Conservation (phyloP, 2,888 invertebrate genomes). For the Mesorhabditis spiculigera region DNA sequence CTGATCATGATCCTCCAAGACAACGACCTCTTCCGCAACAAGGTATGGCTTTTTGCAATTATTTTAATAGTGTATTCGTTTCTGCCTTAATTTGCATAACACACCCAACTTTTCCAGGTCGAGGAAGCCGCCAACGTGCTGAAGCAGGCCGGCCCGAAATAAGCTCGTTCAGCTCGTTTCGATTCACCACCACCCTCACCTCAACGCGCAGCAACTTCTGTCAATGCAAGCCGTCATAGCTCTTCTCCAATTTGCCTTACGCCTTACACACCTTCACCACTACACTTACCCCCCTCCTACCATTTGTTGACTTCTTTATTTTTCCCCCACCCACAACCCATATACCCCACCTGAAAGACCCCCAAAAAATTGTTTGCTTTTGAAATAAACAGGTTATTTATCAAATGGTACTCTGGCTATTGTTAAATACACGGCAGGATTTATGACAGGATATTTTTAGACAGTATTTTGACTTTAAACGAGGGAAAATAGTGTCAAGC, state of each 20-base stretch:
- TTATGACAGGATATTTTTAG: too few relatives aligned
- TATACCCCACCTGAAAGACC: too few relatives aligned
- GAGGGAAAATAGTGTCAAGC: too few relatives aligned
- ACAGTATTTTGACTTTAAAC: too few relatives aligned
- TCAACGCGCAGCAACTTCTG: background rate
- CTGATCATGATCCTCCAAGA: conserved; percentile 53
- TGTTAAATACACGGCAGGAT: too few relatives aligned
- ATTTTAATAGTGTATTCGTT: too few relatives aligned
- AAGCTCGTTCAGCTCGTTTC: background rate
- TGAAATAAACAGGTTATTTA: background rate
- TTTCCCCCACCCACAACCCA: background rate
- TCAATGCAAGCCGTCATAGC: background rate
- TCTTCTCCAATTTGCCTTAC: background rate
- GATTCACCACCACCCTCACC: background rate
- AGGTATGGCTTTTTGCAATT: conserved; percentile 18
- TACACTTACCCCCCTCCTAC: background rate
- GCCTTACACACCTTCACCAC: background rate
- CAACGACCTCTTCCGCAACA: conserved; percentile 44
- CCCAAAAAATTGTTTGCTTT: conserved; percentile 2
- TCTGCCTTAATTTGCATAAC: background rate
- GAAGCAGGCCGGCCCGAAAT: conserved; percentile 10
- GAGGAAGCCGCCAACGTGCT: conserved; percentile 28
- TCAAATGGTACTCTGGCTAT: too few relatives aligned
- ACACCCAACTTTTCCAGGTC: conserved; percentile 13
- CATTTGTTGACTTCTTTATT: background rate